These are phyloP conservation scores for Zophobas morio DNA, from an alignment of 1,140 invertebrate genomes.

Conservation along the genomic window DNA sequence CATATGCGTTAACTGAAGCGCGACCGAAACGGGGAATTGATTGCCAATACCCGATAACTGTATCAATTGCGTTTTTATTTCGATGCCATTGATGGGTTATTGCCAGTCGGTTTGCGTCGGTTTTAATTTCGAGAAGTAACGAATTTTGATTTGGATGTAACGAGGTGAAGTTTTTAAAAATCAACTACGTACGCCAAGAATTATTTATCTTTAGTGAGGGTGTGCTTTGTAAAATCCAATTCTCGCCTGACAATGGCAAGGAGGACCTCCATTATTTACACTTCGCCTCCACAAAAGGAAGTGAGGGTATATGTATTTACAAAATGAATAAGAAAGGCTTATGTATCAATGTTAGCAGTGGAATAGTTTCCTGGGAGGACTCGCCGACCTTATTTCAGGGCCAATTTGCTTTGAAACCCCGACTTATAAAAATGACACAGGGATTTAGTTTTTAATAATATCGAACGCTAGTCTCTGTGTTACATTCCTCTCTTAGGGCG, in stretches of 20 bases:
- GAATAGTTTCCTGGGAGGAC: constrained; percentile 18
- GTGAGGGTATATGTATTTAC: constrained; percentile 38
- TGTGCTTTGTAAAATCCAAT: constrained; percentile 60
- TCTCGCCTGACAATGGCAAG: constrained; percentile 62
- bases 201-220: constrained; percentile 46
- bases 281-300: constrained; percentile 55
- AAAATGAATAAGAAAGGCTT: constrained; percentile 43
- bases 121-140: constrained; percentile 21
- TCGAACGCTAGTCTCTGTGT: too few relatives aligned
- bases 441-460: too few relatives aligned
- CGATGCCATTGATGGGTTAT: constrained; percentile 40
- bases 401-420: not conserved
- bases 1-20: constrained; percentile 47
- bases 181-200: constrained; percentile 2
- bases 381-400: constrained; percentile 13
- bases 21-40: constrained; percentile 50
- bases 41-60: constrained; percentile 52
- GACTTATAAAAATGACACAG: not conserved
- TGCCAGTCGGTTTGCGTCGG: constrained; percentile 32
- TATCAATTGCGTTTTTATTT: constrained; percentile 51
- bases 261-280: constrained; percentile 64
- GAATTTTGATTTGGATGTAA: constrained; percentile 18
- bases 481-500: too few relatives aligned
- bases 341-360: constrained; percentile 32
- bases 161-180: constrained; percentile 17